Base-by-base conservation (phyloP, 2,888 invertebrate species). In the Lottia scabra region DNA sequence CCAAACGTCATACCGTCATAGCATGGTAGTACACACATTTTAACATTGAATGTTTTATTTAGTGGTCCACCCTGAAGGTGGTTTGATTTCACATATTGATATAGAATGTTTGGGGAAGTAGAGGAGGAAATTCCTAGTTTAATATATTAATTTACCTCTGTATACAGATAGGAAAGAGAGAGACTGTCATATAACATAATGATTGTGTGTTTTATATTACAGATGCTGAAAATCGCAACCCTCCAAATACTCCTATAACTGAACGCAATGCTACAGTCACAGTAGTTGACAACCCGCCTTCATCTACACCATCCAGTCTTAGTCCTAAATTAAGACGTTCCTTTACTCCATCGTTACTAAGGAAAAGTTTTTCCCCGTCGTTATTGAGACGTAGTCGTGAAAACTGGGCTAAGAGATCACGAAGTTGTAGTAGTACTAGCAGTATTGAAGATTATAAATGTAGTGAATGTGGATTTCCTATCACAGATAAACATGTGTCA, bases 401-500 rank as follows among this genome's bases (percentile, higher is more conserved):
- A 12, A 65, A 70, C 15, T 62, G 62, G 45, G 65, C 64, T 38
- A n/a, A 66, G 12, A 38, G 48, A 62, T 66, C 65, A 44, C 38
- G 56, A 19, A 56, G 65, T 16, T 19, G 19, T 12, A 23, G 56
- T 23, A 56, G 56, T 56, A 23, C 56, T 19, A 56, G 56, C 56
- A 56, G 56, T 23, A 23, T 56, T 56, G 56, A 56, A 23, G 65
- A 75, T 5, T 78, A 82, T 15, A 75, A 77, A 63, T 83, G 83
- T 72, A 72, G 73, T 10, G 77, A 73, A 2, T 84, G 84, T 77
- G 84, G 83, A 19, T 84, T 84, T 69, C 80, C 80, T 0, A 67
- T 84, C 23, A 75, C 75, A 12, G 81, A 81, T 56, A 83, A 84
- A 19, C 69, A 80, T n/a, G 78, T 84, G 23, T 83, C 83, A 0